phyloP scores from a whole-genome alignment of 2,797 vertebrate genomes.

The Gephyroberyx darwinii region DNA sequence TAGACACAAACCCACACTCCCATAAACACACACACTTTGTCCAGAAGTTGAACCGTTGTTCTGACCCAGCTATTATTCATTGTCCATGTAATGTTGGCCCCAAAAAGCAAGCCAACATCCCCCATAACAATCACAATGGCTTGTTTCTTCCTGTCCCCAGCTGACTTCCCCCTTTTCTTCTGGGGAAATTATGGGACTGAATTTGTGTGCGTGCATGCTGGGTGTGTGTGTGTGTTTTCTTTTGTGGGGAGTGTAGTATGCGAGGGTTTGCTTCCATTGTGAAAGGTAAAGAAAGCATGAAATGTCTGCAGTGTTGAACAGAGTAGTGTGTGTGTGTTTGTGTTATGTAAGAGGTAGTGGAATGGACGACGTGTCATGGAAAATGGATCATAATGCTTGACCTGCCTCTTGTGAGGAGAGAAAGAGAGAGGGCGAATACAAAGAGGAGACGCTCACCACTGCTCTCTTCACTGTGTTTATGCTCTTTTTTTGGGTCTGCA shows the following conservation, averaged over 20 bases:
- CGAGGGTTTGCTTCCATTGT: conserved; percentile 26
- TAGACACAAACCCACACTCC: not conserved
- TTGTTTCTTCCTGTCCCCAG: not conserved
- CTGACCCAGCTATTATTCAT: conserved; percentile 2
- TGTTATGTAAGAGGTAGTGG: conserved; percentile 39
- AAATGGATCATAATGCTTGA: conserved; percentile 29
- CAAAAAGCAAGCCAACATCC: not conserved
- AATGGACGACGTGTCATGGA: conserved; percentile 17
- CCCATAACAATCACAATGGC: not conserved
- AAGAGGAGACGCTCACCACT: not conserved
- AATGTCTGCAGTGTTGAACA: conserved; percentile 15
- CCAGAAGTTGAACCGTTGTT: not conserved
- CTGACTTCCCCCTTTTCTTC: not conserved
- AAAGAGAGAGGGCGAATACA: not conserved
- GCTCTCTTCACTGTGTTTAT: conserved; percentile 1
- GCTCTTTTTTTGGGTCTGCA: not conserved
- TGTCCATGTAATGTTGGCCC: not conserved
- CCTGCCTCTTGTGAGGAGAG: conserved; percentile 16
- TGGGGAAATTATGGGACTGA: not conserved
- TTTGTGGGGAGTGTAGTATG: conserved; percentile 1
- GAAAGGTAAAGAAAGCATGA: conserved; percentile 38
- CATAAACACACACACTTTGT: not conserved
- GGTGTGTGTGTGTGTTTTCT: not conserved
- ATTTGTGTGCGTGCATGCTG: not conserved
- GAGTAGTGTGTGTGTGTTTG: not conserved